These are phyloP conservation scores for Rostratula benghalensis DNA, from an alignment of 2,113 vertebrate species.

Conservation along the genomic window DNA sequence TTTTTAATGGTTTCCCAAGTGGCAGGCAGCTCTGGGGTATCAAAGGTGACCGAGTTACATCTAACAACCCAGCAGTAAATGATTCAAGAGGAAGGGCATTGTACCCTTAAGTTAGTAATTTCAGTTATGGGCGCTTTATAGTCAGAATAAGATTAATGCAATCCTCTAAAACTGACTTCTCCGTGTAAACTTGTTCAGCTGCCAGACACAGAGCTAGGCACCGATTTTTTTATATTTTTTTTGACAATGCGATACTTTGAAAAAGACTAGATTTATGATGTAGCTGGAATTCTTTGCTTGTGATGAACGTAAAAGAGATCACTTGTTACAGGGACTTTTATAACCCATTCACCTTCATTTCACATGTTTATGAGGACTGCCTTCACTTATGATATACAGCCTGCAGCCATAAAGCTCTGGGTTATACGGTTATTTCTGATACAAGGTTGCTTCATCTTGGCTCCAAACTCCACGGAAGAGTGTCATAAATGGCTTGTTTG, in stretches of 20 bases:
- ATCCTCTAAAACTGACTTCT: constrained; percentile 66
- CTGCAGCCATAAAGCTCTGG: constrained; percentile 74
- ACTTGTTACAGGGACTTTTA: constrained; percentile 79
- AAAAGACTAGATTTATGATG: constrained; percentile 79
- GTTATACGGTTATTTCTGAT: constrained; percentile 77
- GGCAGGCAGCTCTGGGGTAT: constrained; percentile 57
- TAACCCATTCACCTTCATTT: constrained; percentile 78
- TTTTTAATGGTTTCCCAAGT: neutral
- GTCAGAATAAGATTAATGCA: constrained; percentile 58
- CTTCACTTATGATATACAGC: constrained; percentile 77
- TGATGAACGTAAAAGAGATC: constrained; percentile 76
- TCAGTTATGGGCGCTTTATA: constrained; percentile 61
- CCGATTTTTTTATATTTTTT: constrained; percentile 21
- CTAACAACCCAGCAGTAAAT: constrained; percentile 69
- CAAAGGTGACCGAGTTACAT: constrained; percentile 65
- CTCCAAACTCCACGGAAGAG: constrained; percentile 78
- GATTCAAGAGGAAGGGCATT: constrained; percentile 68
- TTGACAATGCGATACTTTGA: constrained; percentile 68
- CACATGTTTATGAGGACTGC: constrained; percentile 79
- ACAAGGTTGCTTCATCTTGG: constrained; percentile 73
- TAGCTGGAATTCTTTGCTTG: constrained; percentile 75
- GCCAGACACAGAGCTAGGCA: constrained; percentile 62
- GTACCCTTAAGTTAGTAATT: constrained; percentile 65
- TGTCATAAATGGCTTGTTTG: constrained; percentile 78
- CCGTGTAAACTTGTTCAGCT: constrained; percentile 64